Conservation (phyloP, 2,888 invertebrate species). For the Alloplasta piceator region DNA sequence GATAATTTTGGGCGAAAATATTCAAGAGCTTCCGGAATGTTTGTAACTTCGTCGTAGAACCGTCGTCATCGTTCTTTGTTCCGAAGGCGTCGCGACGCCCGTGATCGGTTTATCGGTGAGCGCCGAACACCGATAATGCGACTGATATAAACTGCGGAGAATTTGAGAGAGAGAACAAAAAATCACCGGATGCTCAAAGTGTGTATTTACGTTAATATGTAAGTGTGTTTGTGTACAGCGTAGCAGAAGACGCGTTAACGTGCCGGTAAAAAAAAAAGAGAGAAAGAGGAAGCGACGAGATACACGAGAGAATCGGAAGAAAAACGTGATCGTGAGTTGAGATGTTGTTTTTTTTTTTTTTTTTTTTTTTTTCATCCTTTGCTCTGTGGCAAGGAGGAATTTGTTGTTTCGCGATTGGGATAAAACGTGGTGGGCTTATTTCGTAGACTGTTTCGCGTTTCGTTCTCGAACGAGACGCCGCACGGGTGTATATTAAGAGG, state of each 20-base stretch:
- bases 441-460: slow-evolving; percentile 47
- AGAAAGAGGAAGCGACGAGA: slow-evolving; percentile 7
- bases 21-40: slow-evolving; percentile 17
- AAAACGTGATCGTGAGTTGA: slow-evolving; percentile 8
- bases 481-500: background rate
- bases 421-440: slow-evolving; percentile 63
- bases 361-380: background rate
- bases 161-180: background rate
- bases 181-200: slow-evolving; percentile 23
- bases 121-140: slow-evolving; percentile 25
- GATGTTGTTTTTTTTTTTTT: background rate
- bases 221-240: background rate
- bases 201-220: no score
- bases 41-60: slow-evolving; percentile 12
- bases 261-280: slow-evolving; percentile 51
- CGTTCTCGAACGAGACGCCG: slow-evolving; percentile 28
- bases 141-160: slow-evolving; percentile 36
- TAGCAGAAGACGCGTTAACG: slow-evolving; percentile 62
- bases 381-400: background rate
- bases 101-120: slow-evolving; percentile 52
- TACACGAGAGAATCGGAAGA: background rate
- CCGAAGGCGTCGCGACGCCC: slow-evolving; percentile 20
- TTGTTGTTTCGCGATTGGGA: slow-evolving; percentile 15
- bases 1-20: no score
- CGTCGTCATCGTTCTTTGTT: slow-evolving; percentile 12